Conservation (phyloP, 2,113 vertebrate genomes). For the Telmatochromis sp. region DNA sequence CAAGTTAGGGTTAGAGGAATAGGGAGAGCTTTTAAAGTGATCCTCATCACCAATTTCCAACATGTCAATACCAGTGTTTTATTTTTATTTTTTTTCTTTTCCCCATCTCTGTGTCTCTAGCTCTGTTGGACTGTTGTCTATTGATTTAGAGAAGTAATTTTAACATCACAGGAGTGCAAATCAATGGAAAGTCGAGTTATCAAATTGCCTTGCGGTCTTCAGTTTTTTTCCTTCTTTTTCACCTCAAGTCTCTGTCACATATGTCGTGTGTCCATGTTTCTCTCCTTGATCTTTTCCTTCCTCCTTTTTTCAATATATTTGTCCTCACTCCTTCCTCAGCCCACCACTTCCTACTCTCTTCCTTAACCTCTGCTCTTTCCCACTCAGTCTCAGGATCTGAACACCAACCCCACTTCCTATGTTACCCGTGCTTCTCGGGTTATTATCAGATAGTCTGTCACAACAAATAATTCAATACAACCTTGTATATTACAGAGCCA, state of each 20-base stretch:
- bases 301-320: neutral
- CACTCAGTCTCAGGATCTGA: neutral
- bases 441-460: neutral
- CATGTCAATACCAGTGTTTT: neutral
- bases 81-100: neutral
- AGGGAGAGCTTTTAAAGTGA: neutral
- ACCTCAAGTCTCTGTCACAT: neutral
- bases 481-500: neutral
- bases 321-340: neutral
- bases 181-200: slow-evolving; percentile 37
- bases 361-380: neutral
- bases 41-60: neutral
- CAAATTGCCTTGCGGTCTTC: slow-evolving; percentile 18
- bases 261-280: neutral
- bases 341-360: neutral
- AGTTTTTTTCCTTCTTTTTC: neutral
- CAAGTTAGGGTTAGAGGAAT: neutral
- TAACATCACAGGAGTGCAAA: slow-evolving; percentile 18
- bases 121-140: neutral
- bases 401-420: neutral
- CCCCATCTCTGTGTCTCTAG: neutral
- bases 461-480: neutral
- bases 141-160: slow-evolving; percentile 51
- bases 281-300: neutral
- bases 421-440: neutral